These are phyloP conservation scores for Hephaestus fuliginosus DNA, from an alignment of 2,797 vertebrate species.

Conservation along the genomic window DNA sequence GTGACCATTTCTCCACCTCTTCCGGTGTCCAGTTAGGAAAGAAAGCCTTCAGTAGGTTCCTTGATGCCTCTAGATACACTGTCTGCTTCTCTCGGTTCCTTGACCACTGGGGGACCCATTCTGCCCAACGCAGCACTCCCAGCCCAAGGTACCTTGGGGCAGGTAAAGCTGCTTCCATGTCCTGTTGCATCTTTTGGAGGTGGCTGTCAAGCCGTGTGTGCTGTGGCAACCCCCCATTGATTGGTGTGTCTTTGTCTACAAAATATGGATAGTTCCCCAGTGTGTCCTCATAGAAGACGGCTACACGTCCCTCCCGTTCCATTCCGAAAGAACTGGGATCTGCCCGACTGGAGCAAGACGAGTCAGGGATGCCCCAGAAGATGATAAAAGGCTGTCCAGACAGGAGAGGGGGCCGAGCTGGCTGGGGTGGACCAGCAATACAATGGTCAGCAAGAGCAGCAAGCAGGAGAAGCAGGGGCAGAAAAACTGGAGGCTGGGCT, in stretches of 20 bases:
- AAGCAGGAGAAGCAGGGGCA: slow-evolving; percentile 63
- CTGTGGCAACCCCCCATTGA: slow-evolving; percentile 86
- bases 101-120: slow-evolving; percentile 87
- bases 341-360: slow-evolving; percentile 78
- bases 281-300: slow-evolving; percentile 84
- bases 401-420: slow-evolving; percentile 82
- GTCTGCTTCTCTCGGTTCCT: slow-evolving; percentile 79
- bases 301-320: slow-evolving; percentile 82
- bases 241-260: slow-evolving; percentile 72
- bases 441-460: slow-evolving; percentile 56
- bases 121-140: slow-evolving; percentile 83
- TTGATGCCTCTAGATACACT: slow-evolving; percentile 82
- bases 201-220: slow-evolving; percentile 84
- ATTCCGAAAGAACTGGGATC: slow-evolving; percentile 81
- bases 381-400: slow-evolving; percentile 87
- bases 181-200: slow-evolving; percentile 82
- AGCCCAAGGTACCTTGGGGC: slow-evolving; percentile 82
- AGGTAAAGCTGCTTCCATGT: slow-evolving; percentile 80
- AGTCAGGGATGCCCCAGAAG: slow-evolving; percentile 85
- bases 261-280: slow-evolving; percentile 87
- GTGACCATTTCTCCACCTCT: slow-evolving; percentile 87
- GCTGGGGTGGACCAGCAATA: slow-evolving; percentile 67
- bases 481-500: slow-evolving; percentile 31
- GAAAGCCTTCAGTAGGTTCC: slow-evolving; percentile 80
- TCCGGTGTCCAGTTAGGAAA: slow-evolving; percentile 85